A percentile compares a stretch with the other conserved stretches of the same genome.
Evolutionary conservation across 2,797 vertebrate species (phyloP).

Genomic region (Acipenser transmontanus): DNA sequence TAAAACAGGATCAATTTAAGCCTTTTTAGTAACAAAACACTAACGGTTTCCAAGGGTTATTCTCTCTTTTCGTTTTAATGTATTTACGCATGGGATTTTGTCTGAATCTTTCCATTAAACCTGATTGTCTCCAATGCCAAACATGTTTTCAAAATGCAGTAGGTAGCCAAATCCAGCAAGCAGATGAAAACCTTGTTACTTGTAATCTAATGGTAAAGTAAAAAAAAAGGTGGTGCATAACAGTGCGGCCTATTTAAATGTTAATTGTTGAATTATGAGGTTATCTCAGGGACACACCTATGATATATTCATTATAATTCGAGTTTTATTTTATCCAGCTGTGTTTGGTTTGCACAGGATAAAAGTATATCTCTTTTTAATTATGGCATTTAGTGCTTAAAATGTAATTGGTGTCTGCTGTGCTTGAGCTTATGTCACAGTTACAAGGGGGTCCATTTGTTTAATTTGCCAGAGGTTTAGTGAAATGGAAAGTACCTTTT

Average conservation of each 20-base stretch:
- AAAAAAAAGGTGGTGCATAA: neutral
- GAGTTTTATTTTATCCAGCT: constrained; percentile 54
- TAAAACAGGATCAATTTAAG: too few relatives aligned
- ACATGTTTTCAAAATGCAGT: too few relatives aligned
- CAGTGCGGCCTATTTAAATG: constrained; percentile 26
- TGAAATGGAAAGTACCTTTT: constrained; percentile 74
- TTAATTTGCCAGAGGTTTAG: constrained; percentile 51
- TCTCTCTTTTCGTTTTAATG: too few relatives aligned
- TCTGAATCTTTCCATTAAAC: too few relatives aligned
- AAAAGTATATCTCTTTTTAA: constrained; percentile 55
- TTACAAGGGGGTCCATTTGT: constrained; percentile 49
- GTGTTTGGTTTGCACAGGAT: constrained; percentile 56
- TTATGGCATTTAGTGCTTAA: constrained; percentile 52
- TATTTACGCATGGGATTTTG: too few relatives aligned
- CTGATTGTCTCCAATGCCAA: too few relatives aligned
- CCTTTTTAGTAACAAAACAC: too few relatives aligned
- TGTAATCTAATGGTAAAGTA: too few relatives aligned
- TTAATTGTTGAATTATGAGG: constrained; percentile 45
- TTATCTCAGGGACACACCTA: constrained; percentile 41
- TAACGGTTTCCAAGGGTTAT: too few relatives aligned
- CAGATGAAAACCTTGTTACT: too few relatives aligned
- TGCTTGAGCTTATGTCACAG: constrained; percentile 39
- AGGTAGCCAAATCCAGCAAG: too few relatives aligned
- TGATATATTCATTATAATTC: constrained; percentile 54
- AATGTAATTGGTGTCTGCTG: constrained; percentile 52